These are phyloP conservation scores for Schrankia costaestrigalis DNA, from an alignment of 2,888 invertebrate genomes.

Conservation along the genomic window DNA sequence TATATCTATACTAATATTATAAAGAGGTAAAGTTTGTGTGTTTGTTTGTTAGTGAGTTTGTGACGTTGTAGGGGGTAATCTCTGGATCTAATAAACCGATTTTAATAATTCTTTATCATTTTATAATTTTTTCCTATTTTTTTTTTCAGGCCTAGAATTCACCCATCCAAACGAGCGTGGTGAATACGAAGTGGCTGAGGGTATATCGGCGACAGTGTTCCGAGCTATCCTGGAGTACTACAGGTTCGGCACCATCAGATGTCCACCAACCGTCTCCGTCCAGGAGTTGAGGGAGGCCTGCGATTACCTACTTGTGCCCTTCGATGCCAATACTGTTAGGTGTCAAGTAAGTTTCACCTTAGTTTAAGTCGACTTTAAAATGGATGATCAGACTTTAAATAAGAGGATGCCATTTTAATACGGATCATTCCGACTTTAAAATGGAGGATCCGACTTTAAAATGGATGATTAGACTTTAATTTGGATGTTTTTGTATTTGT, in stretches of 20 bases:
- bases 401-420: too few relatives aligned
- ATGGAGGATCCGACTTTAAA: too few relatives aligned
- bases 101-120: neutral
- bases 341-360: conserved; percentile 82
- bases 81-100: neutral
- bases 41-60: neutral
- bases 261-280: conserved; percentile 97
- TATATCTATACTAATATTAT: too few relatives aligned
- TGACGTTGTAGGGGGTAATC: too few relatives aligned
- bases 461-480: too few relatives aligned
- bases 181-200: conserved; percentile 98
- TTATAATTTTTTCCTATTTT: neutral
- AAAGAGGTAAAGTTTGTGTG: neutral
- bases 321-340: conserved; percentile 96
- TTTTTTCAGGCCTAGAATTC: conserved; percentile 86
- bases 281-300: conserved; percentile 99
- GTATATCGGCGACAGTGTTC: conserved; percentile 97
- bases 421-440: too few relatives aligned
- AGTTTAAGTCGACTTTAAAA: too few relatives aligned
- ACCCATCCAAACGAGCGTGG: conserved; percentile 97
- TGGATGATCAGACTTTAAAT: too few relatives aligned
- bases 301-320: conserved; percentile 98
- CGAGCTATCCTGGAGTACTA: conserved; percentile 97
- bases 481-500: too few relatives aligned
- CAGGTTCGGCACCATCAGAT: conserved; percentile 93